Evolutionary conservation across 1,140 invertebrate genomes (phyloP), one percentile per base, ranked within the genome.

Genomic region (Hylyphantes graminicola): DNA sequence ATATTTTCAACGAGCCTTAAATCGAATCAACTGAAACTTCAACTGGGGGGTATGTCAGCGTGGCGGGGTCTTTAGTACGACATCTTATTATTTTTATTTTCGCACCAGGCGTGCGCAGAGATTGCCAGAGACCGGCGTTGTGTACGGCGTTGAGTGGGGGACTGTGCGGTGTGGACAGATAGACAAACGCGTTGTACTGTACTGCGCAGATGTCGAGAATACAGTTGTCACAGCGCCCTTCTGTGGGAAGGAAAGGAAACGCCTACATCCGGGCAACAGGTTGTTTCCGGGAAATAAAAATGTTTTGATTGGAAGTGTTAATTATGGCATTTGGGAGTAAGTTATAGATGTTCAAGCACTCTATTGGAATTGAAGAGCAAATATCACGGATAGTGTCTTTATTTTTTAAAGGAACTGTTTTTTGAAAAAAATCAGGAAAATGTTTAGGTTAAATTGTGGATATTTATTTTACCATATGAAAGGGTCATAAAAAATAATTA

Each of bases 231-330:
- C n/a, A 67, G 64, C 64, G 64, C 64, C 64, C 19, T 67, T 19
- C 48, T 35, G 64, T 67, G 64, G 64, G 21, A 67, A 48, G 64
- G 35, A 67, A 48, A 19, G 64, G 64, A 67, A 67, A 67, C 64
- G 64, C 19, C 35, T 21, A 21, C 64, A 17, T 4, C 12, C 64
- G 48, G 64, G 64, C 64, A 67, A 67, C 64, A 67, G 64, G 64
- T 67, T 48, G 64, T 67, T 67, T 67, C 64, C 64, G 64, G 17
- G 35, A 35, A 35, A 35, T 35, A 35, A 35, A 35, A 67, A 19
- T 67, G 19, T 48, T 35, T 17, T 67, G 9, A n/a, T 19, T 64
- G 21, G 59, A 2, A 15, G 59, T 63, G 15, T 63, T 63, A 19
- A 63, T 63, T n/a, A 63, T n/a, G 19, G 17, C 7, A 63, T 63